Evolutionary conservation across 30 jellyfish, hydroid and myxozoan genomes (phyloP).

Genomic region (Nemopilema nomurai): DNA sequence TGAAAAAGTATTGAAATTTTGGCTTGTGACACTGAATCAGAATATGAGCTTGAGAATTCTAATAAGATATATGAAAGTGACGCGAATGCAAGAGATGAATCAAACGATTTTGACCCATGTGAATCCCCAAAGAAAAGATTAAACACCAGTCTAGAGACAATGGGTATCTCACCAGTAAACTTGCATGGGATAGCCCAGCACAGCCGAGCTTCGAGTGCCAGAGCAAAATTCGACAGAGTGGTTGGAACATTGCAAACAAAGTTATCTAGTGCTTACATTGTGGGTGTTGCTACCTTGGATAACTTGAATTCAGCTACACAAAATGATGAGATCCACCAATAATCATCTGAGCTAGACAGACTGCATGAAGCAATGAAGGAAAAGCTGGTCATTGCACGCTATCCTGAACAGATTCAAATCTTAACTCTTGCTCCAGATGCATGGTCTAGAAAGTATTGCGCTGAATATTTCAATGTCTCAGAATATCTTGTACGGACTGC

Average conservation of each 20-base stretch:
- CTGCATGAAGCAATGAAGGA: background rate
- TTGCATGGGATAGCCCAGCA: background rate
- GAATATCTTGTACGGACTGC: no score
- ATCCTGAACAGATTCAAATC: slow-evolving; percentile 4
- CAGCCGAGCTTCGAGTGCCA: background rate
- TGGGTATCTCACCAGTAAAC: background rate
- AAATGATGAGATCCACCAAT: background rate
- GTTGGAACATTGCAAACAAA: background rate
- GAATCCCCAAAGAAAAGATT: background rate
- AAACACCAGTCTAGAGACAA: background rate
- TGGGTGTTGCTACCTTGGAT: background rate
- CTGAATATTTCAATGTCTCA: no score
- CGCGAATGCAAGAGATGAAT: background rate
- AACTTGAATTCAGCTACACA: background rate
- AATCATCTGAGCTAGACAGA: background rate
- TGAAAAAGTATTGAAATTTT: background rate
- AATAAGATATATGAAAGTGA: background rate
- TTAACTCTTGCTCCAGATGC: slow-evolving; percentile 34
- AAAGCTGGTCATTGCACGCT: background rate
- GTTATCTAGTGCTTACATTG: background rate
- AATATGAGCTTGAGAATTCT: background rate
- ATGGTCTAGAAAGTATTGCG: no score
- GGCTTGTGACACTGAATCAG: background rate
- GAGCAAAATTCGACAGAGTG: background rate
- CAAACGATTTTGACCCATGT: background rate